Evolutionary conservation across 1,140 invertebrate genomes (phyloP).

Genomic region (Ips nitidus): DNA sequence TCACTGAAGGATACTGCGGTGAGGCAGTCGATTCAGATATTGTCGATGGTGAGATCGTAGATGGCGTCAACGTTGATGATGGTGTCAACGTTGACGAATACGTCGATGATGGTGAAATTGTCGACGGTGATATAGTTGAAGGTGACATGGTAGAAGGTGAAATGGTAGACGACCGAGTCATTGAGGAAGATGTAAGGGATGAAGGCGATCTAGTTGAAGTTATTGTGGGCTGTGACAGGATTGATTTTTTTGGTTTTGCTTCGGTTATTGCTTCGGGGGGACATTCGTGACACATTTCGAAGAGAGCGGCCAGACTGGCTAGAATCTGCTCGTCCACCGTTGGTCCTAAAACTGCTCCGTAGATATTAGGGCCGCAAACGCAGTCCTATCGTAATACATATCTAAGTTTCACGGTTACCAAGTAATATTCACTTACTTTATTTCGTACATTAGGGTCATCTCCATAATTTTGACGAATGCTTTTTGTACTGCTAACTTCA

Average conservation of each 20-base stretch:
- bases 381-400: constrained; percentile 9
- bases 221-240: too few relatives aligned
- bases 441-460: too few relatives aligned
- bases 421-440: too few relatives aligned
- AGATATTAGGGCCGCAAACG: constrained; percentile 37
- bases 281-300: constrained; percentile 28
- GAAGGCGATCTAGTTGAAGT: too few relatives aligned
- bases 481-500: too few relatives aligned
- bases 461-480: too few relatives aligned
- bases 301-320: constrained; percentile 37
- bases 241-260: too few relatives aligned
- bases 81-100: background rate
- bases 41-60: background rate
- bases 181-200: background rate
- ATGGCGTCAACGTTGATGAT: background rate
- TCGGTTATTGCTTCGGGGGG: background rate
- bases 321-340: constrained; percentile 44
- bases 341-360: constrained; percentile 40
- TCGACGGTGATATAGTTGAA: background rate
- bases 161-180: background rate
- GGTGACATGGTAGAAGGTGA: background rate
- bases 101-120: background rate
- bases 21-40: too few relatives aligned
- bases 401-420: background rate
- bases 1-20: too few relatives aligned